Conservation (phyloP, 2,113 vertebrate species). For the Cephalopterus ornatus region DNA sequence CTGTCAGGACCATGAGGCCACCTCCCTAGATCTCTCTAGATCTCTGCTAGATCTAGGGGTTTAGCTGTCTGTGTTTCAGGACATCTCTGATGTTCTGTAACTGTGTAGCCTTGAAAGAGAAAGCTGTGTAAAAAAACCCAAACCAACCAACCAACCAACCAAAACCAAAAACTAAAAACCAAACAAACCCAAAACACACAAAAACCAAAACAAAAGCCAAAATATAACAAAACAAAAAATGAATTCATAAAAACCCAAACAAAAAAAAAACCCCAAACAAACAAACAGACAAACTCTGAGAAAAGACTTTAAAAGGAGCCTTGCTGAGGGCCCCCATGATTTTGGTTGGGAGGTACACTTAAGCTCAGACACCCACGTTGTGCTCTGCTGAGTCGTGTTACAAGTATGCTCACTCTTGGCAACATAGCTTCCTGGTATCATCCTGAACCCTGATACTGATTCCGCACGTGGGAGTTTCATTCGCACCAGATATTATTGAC, state of each 20-base stretch:
- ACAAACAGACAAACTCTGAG: not conserved
- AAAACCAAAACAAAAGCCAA: too few relatives aligned
- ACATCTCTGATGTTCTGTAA: not conserved
- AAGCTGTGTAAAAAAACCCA: accelerated
- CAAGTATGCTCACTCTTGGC: not conserved
- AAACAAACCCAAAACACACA: too few relatives aligned
- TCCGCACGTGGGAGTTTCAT: not conserved
- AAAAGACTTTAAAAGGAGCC: not conserved
- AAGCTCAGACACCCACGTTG: accelerated
- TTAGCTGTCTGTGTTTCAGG: not conserved
- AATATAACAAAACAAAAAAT: not conserved
- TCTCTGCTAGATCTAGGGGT: too few relatives aligned
- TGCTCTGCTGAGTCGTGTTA: not conserved
- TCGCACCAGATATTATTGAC: not conserved
- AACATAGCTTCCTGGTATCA: not conserved
- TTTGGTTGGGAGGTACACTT: not conserved
- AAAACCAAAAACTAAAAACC: too few relatives aligned
- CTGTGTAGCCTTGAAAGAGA: not conserved
- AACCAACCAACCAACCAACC: not conserved
- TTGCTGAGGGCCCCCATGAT: not conserved
- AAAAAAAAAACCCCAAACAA: too few relatives aligned
- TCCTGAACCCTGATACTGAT: not conserved
- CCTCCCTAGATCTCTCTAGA: not conserved
- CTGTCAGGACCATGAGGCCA: not conserved
- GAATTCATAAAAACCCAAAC: not conserved